Percentiles rank a stretch among this genome's conserved stretches.
phyloP scores from a whole-genome alignment of 2,113 vertebrate genomes.

The Megaceryle torquata region DNA sequence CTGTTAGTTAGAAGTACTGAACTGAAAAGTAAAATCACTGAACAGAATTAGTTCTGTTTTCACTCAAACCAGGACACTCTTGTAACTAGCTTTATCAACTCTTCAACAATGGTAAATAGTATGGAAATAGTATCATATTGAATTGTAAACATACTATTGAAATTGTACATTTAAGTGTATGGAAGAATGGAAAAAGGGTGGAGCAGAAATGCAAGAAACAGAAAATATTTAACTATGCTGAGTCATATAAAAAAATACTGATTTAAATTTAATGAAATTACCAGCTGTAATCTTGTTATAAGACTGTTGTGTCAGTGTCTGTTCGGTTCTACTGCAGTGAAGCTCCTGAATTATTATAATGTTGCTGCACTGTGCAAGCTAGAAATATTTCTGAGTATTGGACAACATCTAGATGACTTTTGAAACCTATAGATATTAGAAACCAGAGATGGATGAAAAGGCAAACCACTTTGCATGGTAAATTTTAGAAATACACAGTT shows the following conservation, averaged over 20 bases:
- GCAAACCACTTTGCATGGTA: neutral
- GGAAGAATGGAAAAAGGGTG: neutral
- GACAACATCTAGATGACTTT: neutral
- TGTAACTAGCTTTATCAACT: neutral
- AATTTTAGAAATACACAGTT: neutral
- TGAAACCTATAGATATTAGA: neutral
- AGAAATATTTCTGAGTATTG: neutral
- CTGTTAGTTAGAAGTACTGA: too few relatives aligned
- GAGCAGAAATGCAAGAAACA: neutral
- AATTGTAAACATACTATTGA: neutral
- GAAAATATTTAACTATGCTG: neutral
- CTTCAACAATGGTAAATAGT: neutral
- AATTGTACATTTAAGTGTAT: neutral
- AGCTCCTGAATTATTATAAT: neutral
- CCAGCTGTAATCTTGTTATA: neutral
- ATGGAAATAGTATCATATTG: neutral
- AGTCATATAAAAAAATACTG: neutral
- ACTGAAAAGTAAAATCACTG: too few relatives aligned
- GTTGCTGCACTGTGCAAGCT: neutral
- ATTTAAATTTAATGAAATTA: neutral
- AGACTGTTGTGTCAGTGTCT: neutral
- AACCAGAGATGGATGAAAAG: neutral
- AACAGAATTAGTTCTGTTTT: too few relatives aligned
- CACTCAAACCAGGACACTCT: neutral
- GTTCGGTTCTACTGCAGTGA: neutral